These are phyloP conservation scores for Lasioglossum marginatum DNA, from an alignment of 2,888 invertebrate species.

Conservation along the genomic window DNA sequence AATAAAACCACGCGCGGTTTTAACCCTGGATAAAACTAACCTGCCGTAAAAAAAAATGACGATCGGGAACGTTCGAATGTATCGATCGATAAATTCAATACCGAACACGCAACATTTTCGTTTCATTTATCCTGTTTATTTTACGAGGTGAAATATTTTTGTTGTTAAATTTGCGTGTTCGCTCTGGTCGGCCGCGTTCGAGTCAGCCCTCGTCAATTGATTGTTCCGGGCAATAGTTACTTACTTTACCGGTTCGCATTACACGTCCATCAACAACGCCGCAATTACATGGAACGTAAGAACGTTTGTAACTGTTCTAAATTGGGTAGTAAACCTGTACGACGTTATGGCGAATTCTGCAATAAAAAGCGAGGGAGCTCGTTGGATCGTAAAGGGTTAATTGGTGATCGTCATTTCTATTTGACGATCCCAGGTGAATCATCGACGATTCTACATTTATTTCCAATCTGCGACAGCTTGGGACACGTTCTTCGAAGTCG, in stretches of 20 bases:
- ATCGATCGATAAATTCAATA: not conserved
- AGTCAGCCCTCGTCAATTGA: not conserved
- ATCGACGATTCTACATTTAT: not conserved
- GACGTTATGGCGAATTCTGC: not conserved
- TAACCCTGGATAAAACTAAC: not conserved
- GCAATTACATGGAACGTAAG: not conserved
- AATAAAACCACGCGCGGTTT: not conserved
- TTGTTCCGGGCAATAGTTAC: not conserved
- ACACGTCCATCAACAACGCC: not conserved
- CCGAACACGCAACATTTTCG: not conserved
- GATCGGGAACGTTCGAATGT: not conserved
- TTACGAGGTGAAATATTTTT: not conserved
- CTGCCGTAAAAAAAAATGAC: not conserved
- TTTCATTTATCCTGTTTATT: not conserved
- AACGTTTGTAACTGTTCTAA: not conserved
- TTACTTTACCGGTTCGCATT: not conserved
- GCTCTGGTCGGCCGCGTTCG: not conserved
- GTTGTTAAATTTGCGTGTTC: not conserved
- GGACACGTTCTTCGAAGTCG: not conserved
- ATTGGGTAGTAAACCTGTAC: not conserved
- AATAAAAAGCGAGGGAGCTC: not conserved
- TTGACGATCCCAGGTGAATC: not conserved
- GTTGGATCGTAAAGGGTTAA: not conserved
- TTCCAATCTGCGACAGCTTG: too few species aligned
- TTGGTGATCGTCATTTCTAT: not conserved